Evolutionary conservation across 2,797 vertebrate species (phyloP), one percentile per base, ranked within the genome.

Genomic region (Sternotherus odoratus): DNA sequence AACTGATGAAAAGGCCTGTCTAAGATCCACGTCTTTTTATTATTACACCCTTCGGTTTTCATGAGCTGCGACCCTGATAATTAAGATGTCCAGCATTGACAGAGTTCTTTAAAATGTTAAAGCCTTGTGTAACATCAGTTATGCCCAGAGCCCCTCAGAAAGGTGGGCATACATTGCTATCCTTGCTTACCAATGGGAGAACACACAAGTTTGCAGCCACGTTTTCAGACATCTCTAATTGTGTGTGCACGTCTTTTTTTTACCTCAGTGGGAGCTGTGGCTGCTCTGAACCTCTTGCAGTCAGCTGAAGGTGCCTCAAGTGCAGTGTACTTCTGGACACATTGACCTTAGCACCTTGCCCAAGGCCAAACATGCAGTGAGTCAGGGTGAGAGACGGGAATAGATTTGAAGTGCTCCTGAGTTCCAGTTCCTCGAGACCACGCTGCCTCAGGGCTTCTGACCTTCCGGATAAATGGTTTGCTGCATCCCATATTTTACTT

Each of bases 101-200:
- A 88, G 88, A 88, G 28, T 53, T 79, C 92, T 94, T 86, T 94
- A 92, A 95, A 87, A 94, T 92, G 50, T 81, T 12, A 30, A 43
- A 90, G 83, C 53, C 49, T 95, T 93, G 90, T 79, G 19, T 96
- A 88, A 92, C 94, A 93, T 95, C 95, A 74, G 77, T 93, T 86
- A 81, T 48, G 82, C 72, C 39, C 93, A 54, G 66, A 15, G 0
- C 75, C 16, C 89, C 94, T 87, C 77, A 51, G 24, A 83, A 21
- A 28, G 57, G 79, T 69, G 77, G 16, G 79, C 74, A 74, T 86
- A 66, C 72, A 26, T 48, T 77, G 84, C 56, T 49, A 79, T 93
- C 82, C 28, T 28, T 0, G 0, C 46, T 69, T 92, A 63, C 56
- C 51, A 85, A 48, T 46, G 43, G 46, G 51, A 75, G 23, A 75